Base-by-base conservation (phyloP, 1,140 invertebrate species). In the Drosophila nikananu region DNA sequence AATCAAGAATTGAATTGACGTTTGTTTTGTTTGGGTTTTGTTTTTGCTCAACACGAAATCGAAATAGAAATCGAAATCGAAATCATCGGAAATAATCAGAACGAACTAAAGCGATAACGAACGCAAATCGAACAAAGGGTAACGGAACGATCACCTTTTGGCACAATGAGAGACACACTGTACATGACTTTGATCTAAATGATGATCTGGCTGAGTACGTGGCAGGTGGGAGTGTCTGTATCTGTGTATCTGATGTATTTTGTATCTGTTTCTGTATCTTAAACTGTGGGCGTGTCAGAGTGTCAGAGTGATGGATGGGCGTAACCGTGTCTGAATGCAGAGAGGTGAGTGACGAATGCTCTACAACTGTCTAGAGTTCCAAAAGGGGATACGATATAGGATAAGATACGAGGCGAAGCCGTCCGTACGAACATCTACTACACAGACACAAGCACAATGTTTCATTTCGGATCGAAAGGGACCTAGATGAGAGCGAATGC, bases 361-460 rank as follows among this genome's bases (percentile, higher is more conserved):
- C 74, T 77, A 77, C 73, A 55, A 77, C 73, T 77, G 73, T 21
- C 62, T 77, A 78, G 46, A 70, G 52, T 61, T 70, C 21, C 64
- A 77, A 77, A 77, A 77, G 37, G 49, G n/a, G 42, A 39, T 76
- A 76, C 49, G 70, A 41, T 51, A 71, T 73, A 46, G 35, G 71
- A 73, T 67, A 67, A 32, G 66, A 73, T 82, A 81, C 46, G 78
- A 80, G 62, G 66, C 65, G 72, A 61, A 75, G 61, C 25, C 74
- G 64, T 70, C 70, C 67, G 75, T 66, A 70, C 78, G 49, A 76
- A 71, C 65, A 60, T 89, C 80, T 87, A 86, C 83, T 76, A 81
- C 77, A 89, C 86, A 90, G 86, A 90, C 81, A 91, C 86, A 90
- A 90, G 86, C 86, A 89, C 65, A 84, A 81, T 84, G 62, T 81